Conservation (phyloP, 2,797 vertebrate species). For the Aldrovandia affinis region DNA sequence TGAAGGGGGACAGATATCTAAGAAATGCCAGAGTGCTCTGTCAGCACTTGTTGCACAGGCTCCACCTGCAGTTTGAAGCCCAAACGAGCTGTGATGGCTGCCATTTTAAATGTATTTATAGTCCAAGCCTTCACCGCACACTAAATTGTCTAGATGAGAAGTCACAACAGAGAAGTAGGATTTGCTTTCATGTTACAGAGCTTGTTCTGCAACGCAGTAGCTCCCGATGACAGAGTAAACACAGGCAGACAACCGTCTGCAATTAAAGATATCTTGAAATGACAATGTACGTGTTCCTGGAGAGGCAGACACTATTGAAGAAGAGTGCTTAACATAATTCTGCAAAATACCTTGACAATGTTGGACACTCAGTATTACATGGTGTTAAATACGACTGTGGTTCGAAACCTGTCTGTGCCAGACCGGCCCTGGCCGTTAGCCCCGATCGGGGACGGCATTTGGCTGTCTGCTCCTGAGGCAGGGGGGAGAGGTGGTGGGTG, state of each 20-base stretch:
- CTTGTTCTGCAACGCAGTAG: background rate
- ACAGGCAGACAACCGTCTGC: background rate
- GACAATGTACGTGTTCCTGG: background rate
- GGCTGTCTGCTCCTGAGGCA: no score
- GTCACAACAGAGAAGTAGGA: background rate
- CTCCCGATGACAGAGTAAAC: background rate
- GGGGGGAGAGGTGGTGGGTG: no score
- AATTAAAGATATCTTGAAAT: background rate
- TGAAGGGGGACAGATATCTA: no score
- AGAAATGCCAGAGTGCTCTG: background rate
- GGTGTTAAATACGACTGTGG: background rate
- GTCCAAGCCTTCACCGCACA: background rate
- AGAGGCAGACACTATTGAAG: background rate
- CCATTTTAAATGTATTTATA: slow-evolving; percentile 7
- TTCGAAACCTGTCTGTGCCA: no score
- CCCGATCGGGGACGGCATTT: no score
- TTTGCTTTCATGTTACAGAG: no score
- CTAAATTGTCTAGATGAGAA: background rate
- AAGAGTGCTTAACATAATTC: background rate
- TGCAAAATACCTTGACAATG: background rate
- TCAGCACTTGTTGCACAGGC: background rate
- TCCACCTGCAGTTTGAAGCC: background rate
- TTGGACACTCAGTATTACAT: background rate
- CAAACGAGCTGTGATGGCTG: background rate
- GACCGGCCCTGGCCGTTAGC: no score